Evolutionary conservation across 2,888 invertebrate genomes (phyloP).

Genomic region (Poecilobothrus nobilitatus): DNA sequence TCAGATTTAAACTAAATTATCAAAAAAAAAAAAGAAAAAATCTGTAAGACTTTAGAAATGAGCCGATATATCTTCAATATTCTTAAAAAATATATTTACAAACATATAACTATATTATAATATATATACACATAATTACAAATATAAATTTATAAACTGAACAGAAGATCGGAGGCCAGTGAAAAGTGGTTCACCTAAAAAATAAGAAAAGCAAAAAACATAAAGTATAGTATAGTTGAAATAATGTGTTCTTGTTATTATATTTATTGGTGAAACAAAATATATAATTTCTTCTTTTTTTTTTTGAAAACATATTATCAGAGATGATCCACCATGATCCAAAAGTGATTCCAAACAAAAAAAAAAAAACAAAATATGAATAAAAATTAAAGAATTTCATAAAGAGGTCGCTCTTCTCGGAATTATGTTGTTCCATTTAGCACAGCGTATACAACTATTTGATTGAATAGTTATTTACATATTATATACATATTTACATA

Average conservation of each 20-base stretch:
- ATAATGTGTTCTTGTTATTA: background rate
- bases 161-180: too few relatives aligned
- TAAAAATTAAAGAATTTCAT: background rate
- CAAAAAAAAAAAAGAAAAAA: too few relatives aligned
- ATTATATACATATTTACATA: background rate
- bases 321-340: background rate
- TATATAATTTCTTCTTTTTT: too few relatives aligned
- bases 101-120: too few relatives aligned
- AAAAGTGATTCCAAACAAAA: background rate
- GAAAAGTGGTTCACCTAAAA: background rate
- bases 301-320: background rate
- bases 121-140: too few relatives aligned
- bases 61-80: too few relatives aligned
- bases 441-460: background rate
- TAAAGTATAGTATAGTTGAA: background rate
- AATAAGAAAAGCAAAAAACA: background rate
- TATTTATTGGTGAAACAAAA: background rate
- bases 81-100: too few relatives aligned
- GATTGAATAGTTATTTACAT: background rate
- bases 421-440: constrained; percentile 44
- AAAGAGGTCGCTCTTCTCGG: constrained; percentile 36
- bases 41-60: too few relatives aligned
- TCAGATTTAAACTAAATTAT: too few relatives aligned
- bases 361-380: background rate
- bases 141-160: too few relatives aligned